Evolutionary conservation across 2,797 vertebrate species (phyloP).

Genomic region (Parauchenoglanis ngamensis): DNA sequence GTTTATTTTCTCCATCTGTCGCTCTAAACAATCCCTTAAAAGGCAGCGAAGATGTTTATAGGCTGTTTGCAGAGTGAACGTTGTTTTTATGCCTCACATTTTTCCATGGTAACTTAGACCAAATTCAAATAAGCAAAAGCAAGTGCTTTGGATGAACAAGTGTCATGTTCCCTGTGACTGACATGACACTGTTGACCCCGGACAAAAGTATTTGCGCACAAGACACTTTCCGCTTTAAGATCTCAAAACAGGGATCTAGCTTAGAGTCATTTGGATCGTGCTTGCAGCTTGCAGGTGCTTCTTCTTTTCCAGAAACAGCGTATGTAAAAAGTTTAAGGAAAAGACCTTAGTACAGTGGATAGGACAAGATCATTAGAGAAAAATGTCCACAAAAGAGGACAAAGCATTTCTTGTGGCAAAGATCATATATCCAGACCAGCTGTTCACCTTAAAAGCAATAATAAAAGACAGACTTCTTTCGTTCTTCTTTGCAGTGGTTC

Average conservation of each 20-base stretch:
- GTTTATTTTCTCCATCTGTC: conserved; percentile 81
- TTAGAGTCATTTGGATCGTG: neutral
- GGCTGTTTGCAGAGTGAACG: conserved; percentile 77
- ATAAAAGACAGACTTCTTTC: conserved; percentile 56
- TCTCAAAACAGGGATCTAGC: neutral
- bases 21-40: conserved; percentile 86
- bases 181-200: conserved; percentile 33
- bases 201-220: conserved; percentile 25
- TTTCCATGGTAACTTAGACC: conserved; percentile 60
- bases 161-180: conserved; percentile 45
- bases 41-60: conserved; percentile 82
- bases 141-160: conserved; percentile 68
- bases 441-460: conserved; percentile 61
- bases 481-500: conserved; percentile 63
- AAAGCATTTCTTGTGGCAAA: neutral
- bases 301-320: neutral
- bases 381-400: neutral
- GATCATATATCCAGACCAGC: neutral
- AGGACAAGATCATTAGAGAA: neutral
- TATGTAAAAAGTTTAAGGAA: neutral
- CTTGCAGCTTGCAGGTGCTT: neutral
- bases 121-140: conserved; percentile 63
- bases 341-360: neutral
- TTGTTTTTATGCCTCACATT: conserved; percentile 73
- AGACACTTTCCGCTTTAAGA: conserved; percentile 20